Base-by-base conservation (phyloP, 1,140 invertebrate genomes). In the Drosophila parvula region DNA sequence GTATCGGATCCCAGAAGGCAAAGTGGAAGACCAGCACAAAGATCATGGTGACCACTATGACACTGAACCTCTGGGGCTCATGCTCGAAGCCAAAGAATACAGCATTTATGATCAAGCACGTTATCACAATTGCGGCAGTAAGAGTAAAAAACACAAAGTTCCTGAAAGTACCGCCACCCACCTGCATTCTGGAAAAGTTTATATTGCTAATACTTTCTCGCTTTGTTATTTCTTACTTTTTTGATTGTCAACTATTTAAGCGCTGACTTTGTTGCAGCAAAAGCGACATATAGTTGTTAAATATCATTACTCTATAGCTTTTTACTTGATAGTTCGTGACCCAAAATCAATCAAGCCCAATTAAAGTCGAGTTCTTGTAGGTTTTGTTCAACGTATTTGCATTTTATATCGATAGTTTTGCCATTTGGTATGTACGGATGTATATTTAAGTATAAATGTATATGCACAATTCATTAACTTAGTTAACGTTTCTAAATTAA, bases 391-490 rank as follows among this genome's bases (percentile, higher is more conserved):
- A 78, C 59, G 50, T 78, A 62, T 41, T 78, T 78, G 64, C 59
- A 70, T 71, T 78, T 70, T 36, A 58, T 77, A 69, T 70, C 41
- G 56, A 58, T 78, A 78, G 55, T 63, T 78, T 77, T 78, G 58
- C 53, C 74, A 63, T 68, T 78, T 53, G 30, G 18, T 77, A 62
- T 56, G 51, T 47, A 51, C 59, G 28, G 22, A 76, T 65, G 71
- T 76, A 67, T 68, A 68, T 62, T 61, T 74, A 55, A 34, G 12
- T 74, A 74, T 74, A 58, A 75, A 69, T 53, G 47, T 65, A 76
- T 78, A 78, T 78, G 75, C 75, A 78, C 75, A 78, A 78, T 78
- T 71, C 74, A 78, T 78, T 70, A 78, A 78, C 75, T 78, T 78
- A 70, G 75, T 78, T 78, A 78, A 78, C 65, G 65, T 53, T 68